Percentiles rank a stretch among this genome's conserved stretches.
phyloP scores from a whole-genome alignment of 2,888 invertebrate species.

The Aporophyla nigra region DNA sequence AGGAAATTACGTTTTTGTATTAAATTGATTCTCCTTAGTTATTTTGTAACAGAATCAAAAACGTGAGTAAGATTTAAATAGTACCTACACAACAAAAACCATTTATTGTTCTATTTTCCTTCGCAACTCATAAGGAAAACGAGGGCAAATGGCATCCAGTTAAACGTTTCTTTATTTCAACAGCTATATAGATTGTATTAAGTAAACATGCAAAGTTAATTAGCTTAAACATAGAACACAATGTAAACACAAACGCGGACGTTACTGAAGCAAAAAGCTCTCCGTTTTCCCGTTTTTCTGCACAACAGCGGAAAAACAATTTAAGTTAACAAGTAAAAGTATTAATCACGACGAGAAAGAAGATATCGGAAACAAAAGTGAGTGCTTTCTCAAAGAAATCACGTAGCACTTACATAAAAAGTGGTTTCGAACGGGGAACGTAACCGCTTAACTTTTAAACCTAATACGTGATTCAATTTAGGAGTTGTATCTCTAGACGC shows the following conservation, averaged over 20 bases:
- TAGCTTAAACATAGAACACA: slow-evolving; percentile 59
- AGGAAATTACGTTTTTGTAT: slow-evolving; percentile 47
- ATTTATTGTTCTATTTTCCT: slow-evolving; percentile 24
- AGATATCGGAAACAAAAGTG: slow-evolving; percentile 82
- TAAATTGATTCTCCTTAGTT: slow-evolving; percentile 42
- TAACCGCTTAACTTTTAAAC: slow-evolving; percentile 90
- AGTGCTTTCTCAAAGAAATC: slow-evolving; percentile 82
- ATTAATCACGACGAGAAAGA: slow-evolving; percentile 79
- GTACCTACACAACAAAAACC: not conserved
- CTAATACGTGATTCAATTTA: slow-evolving; percentile 90
- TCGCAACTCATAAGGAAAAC: slow-evolving; percentile 26
- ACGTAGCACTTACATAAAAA: slow-evolving; percentile 87
- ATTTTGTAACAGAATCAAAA: slow-evolving; percentile 30
- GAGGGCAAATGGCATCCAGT: slow-evolving; percentile 22
- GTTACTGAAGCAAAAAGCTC: slow-evolving; percentile 60
- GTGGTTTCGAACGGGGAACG: slow-evolving; percentile 86
- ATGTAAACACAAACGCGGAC: slow-evolving; percentile 55
- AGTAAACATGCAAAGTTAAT: slow-evolving; percentile 66
- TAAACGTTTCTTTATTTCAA: slow-evolving; percentile 30
- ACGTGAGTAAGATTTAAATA: slow-evolving; percentile 17
- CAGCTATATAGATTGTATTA: slow-evolving; percentile 41
- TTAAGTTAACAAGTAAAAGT: slow-evolving; percentile 81
- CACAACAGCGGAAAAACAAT: slow-evolving; percentile 74
- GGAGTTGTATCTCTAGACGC: slow-evolving; percentile 85
- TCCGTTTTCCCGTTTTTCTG: slow-evolving; percentile 59